Percentiles rank a stretch among this genome's conserved stretches.
These are phyloP conservation scores for Achroia grisella DNA, from an alignment of 1,140 invertebrate genomes.

Conservation along the genomic window DNA sequence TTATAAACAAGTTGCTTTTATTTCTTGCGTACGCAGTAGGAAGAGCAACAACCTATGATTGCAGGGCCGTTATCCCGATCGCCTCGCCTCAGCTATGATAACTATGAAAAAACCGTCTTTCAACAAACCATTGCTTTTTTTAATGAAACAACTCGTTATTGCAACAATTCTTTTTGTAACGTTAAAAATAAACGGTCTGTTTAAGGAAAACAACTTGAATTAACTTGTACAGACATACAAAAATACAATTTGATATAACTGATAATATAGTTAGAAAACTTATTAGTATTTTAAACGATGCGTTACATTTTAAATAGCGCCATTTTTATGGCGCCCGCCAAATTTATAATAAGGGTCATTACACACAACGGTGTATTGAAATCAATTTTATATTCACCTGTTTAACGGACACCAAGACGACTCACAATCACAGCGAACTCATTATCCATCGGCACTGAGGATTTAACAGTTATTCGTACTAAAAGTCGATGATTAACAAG, in stretches of 20 bases:
- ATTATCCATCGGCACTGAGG: constrained; percentile 55
- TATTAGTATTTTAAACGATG: too few relatives aligned
- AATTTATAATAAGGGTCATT: constrained; percentile 10
- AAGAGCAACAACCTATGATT: constrained; percentile 72
- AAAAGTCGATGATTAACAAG: constrained; percentile 35
- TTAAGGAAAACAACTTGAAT: neutral
- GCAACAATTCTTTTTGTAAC: neutral
- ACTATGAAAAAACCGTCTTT: constrained; percentile 36
- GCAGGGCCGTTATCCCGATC: constrained; percentile 65
- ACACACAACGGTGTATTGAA: constrained; percentile 30
- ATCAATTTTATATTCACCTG: constrained; percentile 60
- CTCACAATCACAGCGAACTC: constrained; percentile 61
- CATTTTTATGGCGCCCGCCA: neutral
- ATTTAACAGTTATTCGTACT: constrained; percentile 56
- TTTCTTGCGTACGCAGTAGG: constrained; percentile 44
- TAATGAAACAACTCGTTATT: too few relatives aligned
- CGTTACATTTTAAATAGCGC: neutral
- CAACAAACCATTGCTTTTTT: constrained; percentile 13
- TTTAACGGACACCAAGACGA: constrained; percentile 46
- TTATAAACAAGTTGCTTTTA: constrained; percentile 39
- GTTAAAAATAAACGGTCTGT: neutral
- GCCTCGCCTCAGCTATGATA: constrained; percentile 47
- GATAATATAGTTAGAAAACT: neutral
- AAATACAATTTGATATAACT: neutral
- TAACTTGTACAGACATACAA: too few relatives aligned